Conservation (phyloP, 2,888 invertebrate species). For the Fissipunctia ypsillon region DNA sequence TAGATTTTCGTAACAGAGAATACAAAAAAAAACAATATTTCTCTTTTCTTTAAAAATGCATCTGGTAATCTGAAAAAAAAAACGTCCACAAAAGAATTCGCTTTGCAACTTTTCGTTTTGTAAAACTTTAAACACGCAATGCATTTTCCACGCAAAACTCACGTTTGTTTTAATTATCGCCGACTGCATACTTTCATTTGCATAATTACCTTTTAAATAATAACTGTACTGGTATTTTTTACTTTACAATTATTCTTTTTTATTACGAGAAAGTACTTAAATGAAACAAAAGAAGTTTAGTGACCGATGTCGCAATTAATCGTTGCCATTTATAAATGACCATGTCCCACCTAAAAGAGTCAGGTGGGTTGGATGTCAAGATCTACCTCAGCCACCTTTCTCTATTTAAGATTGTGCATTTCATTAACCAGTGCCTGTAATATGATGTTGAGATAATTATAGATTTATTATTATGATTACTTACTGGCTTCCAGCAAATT, state of each 20-base stretch:
- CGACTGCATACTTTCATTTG: constrained; percentile 40
- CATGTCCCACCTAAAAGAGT: too few relatives aligned
- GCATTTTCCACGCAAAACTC: constrained; percentile 46
- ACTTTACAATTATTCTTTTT: constrained; percentile 2
- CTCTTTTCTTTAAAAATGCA: constrained; percentile 1
- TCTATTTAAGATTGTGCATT: too few relatives aligned
- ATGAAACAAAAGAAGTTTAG: background rate
- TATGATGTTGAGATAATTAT: too few relatives aligned
- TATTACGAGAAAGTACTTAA: constrained; percentile 1
- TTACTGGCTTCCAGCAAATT: background rate
- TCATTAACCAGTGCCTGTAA: too few relatives aligned
- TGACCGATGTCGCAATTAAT: background rate
- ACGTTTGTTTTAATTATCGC: constrained; percentile 37
- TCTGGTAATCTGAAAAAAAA: constrained; percentile 10
- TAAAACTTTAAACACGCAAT: constrained; percentile 42
- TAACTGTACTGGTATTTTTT: constrained; percentile 33
- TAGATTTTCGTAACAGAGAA: background rate
- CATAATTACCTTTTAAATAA: constrained; percentile 57
- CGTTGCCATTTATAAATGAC: too few relatives aligned
- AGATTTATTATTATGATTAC: too few relatives aligned
- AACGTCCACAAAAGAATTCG: constrained; percentile 15
- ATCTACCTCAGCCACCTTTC: too few relatives aligned
- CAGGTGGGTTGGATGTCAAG: too few relatives aligned
- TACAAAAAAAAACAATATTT: constrained; percentile 8
- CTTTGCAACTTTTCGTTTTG: constrained; percentile 34